Evolutionary conservation across 1,140 invertebrate genomes (phyloP).

Genomic region (Diorhabda elongata): DNA sequence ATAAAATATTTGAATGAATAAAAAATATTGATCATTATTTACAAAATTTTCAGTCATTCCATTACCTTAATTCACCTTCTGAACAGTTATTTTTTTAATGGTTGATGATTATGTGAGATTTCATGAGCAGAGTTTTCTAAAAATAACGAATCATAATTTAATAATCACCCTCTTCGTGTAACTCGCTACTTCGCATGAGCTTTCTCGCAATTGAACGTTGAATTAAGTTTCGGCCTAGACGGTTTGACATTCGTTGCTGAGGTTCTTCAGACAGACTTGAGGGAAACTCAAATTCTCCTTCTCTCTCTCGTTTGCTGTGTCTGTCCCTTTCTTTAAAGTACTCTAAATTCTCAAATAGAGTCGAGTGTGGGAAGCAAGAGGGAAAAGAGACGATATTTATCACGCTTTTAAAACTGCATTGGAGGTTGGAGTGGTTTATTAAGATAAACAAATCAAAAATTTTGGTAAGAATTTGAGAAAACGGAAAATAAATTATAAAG

Average conservation of each 20-base stretch:
- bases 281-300: background rate
- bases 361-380: background rate
- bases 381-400: background rate
- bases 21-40: too few species aligned
- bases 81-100: background rate
- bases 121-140: background rate
- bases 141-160: background rate
- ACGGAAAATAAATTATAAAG: background rate
- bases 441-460: background rate
- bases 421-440: background rate
- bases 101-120: background rate
- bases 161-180: background rate
- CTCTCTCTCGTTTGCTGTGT: background rate
- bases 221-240: background rate
- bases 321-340: background rate
- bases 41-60: too few species aligned
- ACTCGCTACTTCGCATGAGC: slow-evolving; percentile 1
- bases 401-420: background rate
- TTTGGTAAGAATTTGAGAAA: background rate
- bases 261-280: slow-evolving; percentile 1
- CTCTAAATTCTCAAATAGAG: background rate
- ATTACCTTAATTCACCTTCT: too few species aligned
- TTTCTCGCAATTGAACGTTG: background rate
- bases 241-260: background rate
- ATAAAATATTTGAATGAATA: too few species aligned